Conservation (phyloP, 2,113 vertebrate species). For the Oncorhynchus mykiss region DNA sequence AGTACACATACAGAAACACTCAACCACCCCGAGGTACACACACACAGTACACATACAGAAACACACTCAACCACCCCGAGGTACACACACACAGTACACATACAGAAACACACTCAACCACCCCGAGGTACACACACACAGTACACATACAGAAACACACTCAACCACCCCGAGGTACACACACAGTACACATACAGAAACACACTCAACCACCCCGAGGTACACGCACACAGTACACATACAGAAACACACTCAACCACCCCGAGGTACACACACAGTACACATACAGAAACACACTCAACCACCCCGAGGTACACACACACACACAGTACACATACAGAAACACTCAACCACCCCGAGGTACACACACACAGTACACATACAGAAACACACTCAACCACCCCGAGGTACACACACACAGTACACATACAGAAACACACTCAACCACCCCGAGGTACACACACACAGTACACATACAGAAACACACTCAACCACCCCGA, state of each 20-base stretch:
- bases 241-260: too few relatives aligned
- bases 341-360: not conserved
- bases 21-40: not conserved
- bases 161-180: too few relatives aligned
- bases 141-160: too few relatives aligned
- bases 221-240: not conserved
- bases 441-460: too few relatives aligned
- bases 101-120: not conserved
- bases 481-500: not conserved
- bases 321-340: not conserved
- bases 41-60: too few relatives aligned
- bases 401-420: too few relatives aligned
- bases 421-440: too few relatives aligned
- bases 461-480: not conserved
- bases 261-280: too few relatives aligned
- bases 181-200: not conserved
- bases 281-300: constrained; percentile 50
- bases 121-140: too few relatives aligned
- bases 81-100: too few relatives aligned
- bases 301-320: constrained; percentile 73
- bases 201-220: constrained; percentile 1
- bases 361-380: too few relatives aligned
- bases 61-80: not conserved
- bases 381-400: not conserved
- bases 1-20: too few relatives aligned